phyloP scores from a whole-genome alignment of 2,797 vertebrate genomes.

The Sebastes dallii region DNA sequence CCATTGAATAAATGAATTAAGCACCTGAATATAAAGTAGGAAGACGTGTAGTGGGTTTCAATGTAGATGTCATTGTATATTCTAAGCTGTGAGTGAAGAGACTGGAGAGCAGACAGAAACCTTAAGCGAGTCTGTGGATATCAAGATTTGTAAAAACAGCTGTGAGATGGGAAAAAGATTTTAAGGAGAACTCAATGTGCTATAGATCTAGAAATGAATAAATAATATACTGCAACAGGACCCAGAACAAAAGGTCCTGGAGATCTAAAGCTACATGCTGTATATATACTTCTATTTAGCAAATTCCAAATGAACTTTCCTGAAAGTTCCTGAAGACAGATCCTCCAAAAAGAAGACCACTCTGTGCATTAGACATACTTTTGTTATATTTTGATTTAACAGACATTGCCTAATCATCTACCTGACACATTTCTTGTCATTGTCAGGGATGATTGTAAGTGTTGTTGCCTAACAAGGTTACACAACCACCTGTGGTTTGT shows the following conservation, averaged over 20 bases:
- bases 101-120: not conserved
- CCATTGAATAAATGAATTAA: not conserved
- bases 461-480: conserved; percentile 67
- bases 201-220: not conserved
- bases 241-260: not conserved
- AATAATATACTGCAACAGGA: not conserved
- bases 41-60: not conserved
- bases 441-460: conserved; percentile 56
- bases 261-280: not conserved
- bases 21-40: not conserved
- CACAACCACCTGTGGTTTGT: conserved; percentile 66
- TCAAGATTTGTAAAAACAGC: not conserved
- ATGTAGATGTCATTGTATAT: not conserved
- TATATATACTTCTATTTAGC: not conserved
- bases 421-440: conserved; percentile 49
- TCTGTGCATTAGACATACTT: not conserved
- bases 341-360: not conserved
- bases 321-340: not conserved
- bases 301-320: not conserved
- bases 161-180: not conserved
- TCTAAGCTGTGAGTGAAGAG: not conserved
- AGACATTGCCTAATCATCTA: conserved; percentile 42
- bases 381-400: conserved; percentile 20
- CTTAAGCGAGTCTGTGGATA: not conserved
- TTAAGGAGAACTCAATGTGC: not conserved